These are phyloP conservation scores for Leptopilina syphax DNA, from an alignment of 2,888 invertebrate species.

Conservation along the genomic window DNA sequence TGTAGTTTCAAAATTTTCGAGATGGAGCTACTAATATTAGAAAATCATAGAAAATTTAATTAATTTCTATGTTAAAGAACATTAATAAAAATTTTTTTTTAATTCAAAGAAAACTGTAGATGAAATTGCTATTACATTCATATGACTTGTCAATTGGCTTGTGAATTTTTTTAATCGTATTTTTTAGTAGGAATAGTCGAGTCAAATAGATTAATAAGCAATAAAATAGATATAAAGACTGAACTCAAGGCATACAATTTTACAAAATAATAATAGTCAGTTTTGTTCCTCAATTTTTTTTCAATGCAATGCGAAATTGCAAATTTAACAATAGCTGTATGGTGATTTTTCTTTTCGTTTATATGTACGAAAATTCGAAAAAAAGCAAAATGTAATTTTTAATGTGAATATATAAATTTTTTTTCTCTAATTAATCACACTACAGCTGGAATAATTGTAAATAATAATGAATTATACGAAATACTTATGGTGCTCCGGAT, in stretches of 20 bases:
- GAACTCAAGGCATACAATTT: constrained; percentile 73
- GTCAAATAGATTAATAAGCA: constrained; percentile 7
- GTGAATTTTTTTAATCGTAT: background rate
- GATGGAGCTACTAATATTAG: constrained; percentile 51
- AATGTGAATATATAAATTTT: background rate
- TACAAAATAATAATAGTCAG: constrained; percentile 72
- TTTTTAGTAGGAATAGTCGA: background rate
- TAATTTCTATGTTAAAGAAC: too few species aligned
- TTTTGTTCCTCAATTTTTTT: constrained; percentile 74
- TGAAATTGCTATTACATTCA: background rate
- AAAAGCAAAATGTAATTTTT: background rate
- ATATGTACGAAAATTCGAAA: too few species aligned
- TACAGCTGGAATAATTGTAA: constrained; percentile 58
- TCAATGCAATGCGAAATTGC: constrained; percentile 60
- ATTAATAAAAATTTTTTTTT: too few species aligned
- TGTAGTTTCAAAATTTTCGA: constrained; percentile 66
- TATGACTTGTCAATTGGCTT: constrained; percentile 4
- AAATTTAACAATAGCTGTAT: constrained; percentile 49
- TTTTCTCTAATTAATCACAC: constrained; percentile 19
- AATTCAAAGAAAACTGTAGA: too few species aligned
- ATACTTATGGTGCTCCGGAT: constrained; percentile 69
- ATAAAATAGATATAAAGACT: constrained; percentile 59
- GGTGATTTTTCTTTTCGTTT: constrained; percentile 13
- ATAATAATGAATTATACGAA: constrained; percentile 61
- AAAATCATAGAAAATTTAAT: too few species aligned